Evolutionary conservation across 2,797 vertebrate genomes (phyloP).

Genomic region (Rhynchotus rufescens): DNA sequence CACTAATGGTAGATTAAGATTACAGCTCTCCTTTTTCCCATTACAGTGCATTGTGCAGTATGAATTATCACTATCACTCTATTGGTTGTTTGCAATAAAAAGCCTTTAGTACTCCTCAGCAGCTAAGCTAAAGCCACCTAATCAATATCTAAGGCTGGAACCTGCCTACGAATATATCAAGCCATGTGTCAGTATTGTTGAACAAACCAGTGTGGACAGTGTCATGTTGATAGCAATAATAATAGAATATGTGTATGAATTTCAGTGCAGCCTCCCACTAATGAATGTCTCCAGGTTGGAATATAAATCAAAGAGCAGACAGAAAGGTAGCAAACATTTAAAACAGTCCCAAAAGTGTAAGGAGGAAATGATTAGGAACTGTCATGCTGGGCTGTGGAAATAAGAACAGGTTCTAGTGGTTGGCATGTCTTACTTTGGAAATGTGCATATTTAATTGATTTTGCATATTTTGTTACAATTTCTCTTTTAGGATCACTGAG

Average conservation of each 20-base stretch:
- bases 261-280: not conserved
- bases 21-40: not conserved
- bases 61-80: not conserved
- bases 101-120: not conserved
- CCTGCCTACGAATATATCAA: not conserved
- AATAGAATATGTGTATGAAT: not conserved
- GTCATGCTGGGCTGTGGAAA: not conserved
- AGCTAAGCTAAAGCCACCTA: not conserved
- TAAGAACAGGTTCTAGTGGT: not conserved
- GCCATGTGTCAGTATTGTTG: not conserved
- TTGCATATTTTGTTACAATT: not conserved
- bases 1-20: not conserved
- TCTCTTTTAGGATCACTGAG: not conserved
- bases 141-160: constrained; percentile 5
- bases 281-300: not conserved
- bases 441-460: not conserved
- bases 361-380: not conserved
- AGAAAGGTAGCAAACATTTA: not conserved
- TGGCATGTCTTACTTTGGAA: not conserved
- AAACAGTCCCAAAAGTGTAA: not conserved
- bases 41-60: not conserved
- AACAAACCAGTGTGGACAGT: not conserved
- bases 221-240: not conserved
- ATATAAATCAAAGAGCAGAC: not conserved
- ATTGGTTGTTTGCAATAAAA: not conserved